Conservation (phyloP, 2,113 vertebrate genomes). For the Recurvirostra avosetta region DNA sequence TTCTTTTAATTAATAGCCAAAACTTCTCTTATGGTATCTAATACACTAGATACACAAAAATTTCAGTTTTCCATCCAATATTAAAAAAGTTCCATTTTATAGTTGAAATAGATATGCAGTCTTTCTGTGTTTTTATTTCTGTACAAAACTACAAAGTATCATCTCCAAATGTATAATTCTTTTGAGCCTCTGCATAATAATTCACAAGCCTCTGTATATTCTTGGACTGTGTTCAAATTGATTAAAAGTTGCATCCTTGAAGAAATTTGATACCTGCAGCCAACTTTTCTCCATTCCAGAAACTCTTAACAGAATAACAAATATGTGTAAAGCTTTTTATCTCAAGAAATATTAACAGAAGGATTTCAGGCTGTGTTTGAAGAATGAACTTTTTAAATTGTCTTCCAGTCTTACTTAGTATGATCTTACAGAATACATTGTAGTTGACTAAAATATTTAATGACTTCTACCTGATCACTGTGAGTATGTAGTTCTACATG, state of each 20-base stretch:
- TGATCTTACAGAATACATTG: not conserved
- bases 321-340: not conserved
- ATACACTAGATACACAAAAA: not conserved
- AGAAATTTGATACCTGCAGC: not conserved
- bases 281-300: not conserved
- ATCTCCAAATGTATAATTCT: not conserved
- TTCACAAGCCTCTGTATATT: not conserved
- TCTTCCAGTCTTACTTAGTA: not conserved
- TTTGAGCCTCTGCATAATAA: not conserved
- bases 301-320: not conserved
- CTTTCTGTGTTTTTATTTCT: not conserved
- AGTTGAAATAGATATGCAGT: accelerated
- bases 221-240: not conserved
- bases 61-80: not conserved
- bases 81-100: not conserved
- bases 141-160: not conserved
- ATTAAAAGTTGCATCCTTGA: not conserved
- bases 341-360: not conserved
- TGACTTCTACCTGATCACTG: not conserved
- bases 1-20: not conserved
- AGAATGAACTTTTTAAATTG: not conserved
- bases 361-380: not conserved
- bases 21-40: not conserved
- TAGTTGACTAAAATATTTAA: not conserved
- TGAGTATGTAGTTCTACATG: not conserved